Percentiles rank a stretch among this genome's conserved stretches.
Evolutionary conservation across 1,140 invertebrate genomes (phyloP).

Genomic region (Microplitis demolitor): DNA sequence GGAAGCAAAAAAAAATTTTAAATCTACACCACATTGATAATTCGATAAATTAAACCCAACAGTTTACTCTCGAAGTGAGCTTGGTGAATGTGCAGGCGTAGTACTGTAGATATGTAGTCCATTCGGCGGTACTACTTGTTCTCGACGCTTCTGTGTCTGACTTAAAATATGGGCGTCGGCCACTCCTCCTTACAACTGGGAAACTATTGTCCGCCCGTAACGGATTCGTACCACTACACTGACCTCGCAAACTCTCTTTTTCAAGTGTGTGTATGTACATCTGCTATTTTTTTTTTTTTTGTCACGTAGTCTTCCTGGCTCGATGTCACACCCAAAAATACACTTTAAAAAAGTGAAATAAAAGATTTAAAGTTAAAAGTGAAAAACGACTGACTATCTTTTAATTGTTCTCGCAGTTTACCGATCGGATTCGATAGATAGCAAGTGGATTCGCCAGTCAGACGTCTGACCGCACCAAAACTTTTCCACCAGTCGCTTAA

Average conservation of each 20-base stretch:
- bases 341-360: too few relatives aligned
- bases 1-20: too few relatives aligned
- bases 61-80: slow-evolving; percentile 17
- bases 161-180: slow-evolving; percentile 55
- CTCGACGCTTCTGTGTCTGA: slow-evolving; percentile 51
- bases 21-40: slow-evolving; percentile 26
- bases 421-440: background rate
- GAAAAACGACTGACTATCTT: background rate
- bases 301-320: too few relatives aligned
- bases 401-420: background rate
- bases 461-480: slow-evolving; percentile 26
- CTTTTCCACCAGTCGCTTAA: slow-evolving; percentile 34
- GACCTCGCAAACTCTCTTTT: background rate
- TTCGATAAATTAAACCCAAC: slow-evolving; percentile 40
- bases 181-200: slow-evolving; percentile 50
- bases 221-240: background rate
- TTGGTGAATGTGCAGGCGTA: slow-evolving; percentile 31
- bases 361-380: too few relatives aligned
- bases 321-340: too few relatives aligned
- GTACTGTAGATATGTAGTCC: slow-evolving; percentile 33
- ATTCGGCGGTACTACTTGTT: slow-evolving; percentile 46
- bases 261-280: background rate
- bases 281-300: background rate
- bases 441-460: background rate
- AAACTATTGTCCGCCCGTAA: slow-evolving; percentile 36